Conservation (phyloP, 2,113 vertebrate genomes). For the Neolamprologus ventralis region DNA sequence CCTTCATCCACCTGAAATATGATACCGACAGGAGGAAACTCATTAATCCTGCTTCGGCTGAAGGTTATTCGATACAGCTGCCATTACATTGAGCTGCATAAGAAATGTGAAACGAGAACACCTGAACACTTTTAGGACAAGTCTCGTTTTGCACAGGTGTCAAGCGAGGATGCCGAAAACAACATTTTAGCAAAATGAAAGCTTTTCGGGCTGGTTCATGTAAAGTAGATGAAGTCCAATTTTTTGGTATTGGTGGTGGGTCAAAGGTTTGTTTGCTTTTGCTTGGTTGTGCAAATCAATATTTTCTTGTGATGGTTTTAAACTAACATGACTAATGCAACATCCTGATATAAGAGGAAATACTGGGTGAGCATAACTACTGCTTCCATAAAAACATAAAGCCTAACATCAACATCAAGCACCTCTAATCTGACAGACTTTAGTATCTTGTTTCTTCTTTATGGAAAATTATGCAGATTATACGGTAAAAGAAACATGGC, state of each 20-base stretch:
- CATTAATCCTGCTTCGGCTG: background rate
- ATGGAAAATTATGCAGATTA: background rate
- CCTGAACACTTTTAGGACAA: background rate
- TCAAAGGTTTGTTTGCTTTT: background rate
- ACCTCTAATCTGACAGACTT: background rate
- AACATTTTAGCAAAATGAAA: background rate
- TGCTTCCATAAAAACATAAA: background rate
- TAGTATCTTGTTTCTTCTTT: background rate
- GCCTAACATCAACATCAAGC: background rate
- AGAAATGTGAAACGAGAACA: background rate
- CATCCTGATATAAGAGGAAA: background rate
- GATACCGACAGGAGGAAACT: background rate
- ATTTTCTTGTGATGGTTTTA: background rate
- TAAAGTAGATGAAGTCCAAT: background rate
- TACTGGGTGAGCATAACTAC: background rate
- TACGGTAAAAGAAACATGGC: background rate
- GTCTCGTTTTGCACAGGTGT: background rate
- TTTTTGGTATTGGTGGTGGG: background rate
- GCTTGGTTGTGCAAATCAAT: background rate
- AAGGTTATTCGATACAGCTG: background rate
- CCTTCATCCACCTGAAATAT: constrained; percentile 80
- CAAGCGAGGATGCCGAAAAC: background rate
- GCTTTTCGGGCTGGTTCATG: fast-evolving
- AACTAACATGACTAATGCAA: background rate
- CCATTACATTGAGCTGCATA: background rate